Evolutionary conservation across 1,140 invertebrate genomes (phyloP).

Genomic region (Cepaea nemoralis): DNA sequence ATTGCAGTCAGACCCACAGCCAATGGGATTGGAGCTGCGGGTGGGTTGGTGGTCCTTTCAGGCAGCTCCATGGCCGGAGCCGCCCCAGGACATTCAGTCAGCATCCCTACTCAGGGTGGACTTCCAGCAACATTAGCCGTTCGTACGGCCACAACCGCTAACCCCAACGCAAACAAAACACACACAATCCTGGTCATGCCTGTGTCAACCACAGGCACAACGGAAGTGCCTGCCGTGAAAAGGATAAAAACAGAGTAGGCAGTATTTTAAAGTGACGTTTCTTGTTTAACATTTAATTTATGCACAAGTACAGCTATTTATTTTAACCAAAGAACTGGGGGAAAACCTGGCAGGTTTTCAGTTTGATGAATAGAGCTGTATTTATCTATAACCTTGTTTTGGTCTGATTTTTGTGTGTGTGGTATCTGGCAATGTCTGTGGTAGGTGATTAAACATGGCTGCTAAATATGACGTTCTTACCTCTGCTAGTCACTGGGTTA

Average conservation of each 20-base stretch:
- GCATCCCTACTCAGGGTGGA: conserved; percentile 49
- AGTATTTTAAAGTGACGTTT: no score
- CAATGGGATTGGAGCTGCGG: conserved; percentile 45
- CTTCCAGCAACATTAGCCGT: conserved; percentile 59
- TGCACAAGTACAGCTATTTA: no score
- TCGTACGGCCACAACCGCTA: conserved; percentile 52
- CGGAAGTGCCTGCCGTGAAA: conserved; percentile 57
- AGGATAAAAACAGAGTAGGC: conserved; percentile 63
- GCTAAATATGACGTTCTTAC: no score
- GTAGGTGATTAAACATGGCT: no score
- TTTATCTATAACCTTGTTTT: no score
- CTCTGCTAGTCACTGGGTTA: no score
- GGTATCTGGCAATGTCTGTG: no score
- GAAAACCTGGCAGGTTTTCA: no score
- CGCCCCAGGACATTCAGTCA: conserved; percentile 47
- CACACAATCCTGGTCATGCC: conserved; percentile 68
- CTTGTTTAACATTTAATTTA: no score
- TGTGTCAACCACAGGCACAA: conserved; percentile 55
- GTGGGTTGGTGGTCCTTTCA: conserved; percentile 60
- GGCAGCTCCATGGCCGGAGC: conserved; percentile 43
- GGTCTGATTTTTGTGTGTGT: no score
- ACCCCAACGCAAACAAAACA: conserved; percentile 58
- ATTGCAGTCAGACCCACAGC: conserved; percentile 47
- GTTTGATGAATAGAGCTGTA: no score
- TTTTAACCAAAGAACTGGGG: no score